phyloP scores from a whole-genome alignment of 2,797 vertebrate species.

The Oreortyx pictus region DNA sequence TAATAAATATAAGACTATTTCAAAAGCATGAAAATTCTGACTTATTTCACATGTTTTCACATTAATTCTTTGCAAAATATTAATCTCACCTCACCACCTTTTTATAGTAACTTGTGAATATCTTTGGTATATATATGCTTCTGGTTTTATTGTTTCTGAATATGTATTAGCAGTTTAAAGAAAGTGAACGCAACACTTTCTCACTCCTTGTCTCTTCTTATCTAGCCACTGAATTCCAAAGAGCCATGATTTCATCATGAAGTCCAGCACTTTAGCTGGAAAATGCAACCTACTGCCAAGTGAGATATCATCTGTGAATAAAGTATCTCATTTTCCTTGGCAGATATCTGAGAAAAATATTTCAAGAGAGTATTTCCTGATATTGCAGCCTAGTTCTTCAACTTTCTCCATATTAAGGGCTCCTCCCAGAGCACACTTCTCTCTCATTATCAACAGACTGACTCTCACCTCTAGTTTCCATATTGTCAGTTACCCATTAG shows the following conservation, averaged over 20 bases:
- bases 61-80: not conserved
- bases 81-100: not conserved
- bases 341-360: conserved; percentile 19
- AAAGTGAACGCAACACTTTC: not conserved
- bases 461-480: not conserved
- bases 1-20: not conserved
- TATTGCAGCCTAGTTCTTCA: not conserved
- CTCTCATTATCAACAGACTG: not conserved
- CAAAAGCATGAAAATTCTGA: not conserved
- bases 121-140: not conserved
- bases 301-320: not conserved
- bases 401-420: not conserved
- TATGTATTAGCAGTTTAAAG: not conserved
- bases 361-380: not conserved
- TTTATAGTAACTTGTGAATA: not conserved
- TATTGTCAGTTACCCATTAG: not conserved
- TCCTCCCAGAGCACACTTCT: not conserved
- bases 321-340: not conserved
- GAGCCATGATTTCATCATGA: not conserved
- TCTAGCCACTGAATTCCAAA: not conserved
- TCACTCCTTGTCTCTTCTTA: not conserved
- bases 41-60: not conserved
- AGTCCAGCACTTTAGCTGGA: not conserved
- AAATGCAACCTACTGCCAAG: not conserved
- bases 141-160: not conserved